phyloP scores from a whole-genome alignment of 2,797 vertebrate species.

The Jordanella pulchra region DNA sequence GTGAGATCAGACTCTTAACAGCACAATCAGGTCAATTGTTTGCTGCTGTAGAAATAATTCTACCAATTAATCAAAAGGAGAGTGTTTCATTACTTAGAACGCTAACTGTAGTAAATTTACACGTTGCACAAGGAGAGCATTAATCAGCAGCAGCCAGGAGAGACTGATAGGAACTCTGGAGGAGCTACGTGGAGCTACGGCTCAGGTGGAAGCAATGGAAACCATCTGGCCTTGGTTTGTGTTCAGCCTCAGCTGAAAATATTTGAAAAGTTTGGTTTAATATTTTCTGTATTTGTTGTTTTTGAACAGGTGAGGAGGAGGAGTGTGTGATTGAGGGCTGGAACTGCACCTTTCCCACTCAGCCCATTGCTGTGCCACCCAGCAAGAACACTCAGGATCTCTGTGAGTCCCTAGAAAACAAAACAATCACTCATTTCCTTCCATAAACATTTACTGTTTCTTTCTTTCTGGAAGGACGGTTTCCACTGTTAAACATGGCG shows the following conservation, averaged over 20 bases:
- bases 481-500: background rate
- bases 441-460: background rate
- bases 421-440: background rate
- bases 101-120: background rate
- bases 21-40: background rate
- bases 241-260: background rate
- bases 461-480: background rate
- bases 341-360: conserved; percentile 91
- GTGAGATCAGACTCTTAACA: background rate
- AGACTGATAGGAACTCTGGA: background rate
- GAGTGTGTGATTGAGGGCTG: conserved; percentile 85
- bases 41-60: background rate
- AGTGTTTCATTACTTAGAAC: background rate
- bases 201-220: background rate
- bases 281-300: background rate
- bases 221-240: no score
- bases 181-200: background rate
- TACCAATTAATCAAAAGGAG: background rate
- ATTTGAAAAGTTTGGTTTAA: background rate
- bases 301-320: conserved; percentile 82
- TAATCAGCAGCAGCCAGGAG: background rate
- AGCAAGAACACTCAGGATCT: conserved; percentile 84
- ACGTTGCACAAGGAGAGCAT: background rate
- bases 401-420: conserved; percentile 76
- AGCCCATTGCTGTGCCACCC: conserved; percentile 77